A percentile compares a stretch with the other conserved stretches of the same genome.
phyloP scores from a whole-genome alignment of 2,113 vertebrate genomes.

The Pygoscelis antarcticus region DNA sequence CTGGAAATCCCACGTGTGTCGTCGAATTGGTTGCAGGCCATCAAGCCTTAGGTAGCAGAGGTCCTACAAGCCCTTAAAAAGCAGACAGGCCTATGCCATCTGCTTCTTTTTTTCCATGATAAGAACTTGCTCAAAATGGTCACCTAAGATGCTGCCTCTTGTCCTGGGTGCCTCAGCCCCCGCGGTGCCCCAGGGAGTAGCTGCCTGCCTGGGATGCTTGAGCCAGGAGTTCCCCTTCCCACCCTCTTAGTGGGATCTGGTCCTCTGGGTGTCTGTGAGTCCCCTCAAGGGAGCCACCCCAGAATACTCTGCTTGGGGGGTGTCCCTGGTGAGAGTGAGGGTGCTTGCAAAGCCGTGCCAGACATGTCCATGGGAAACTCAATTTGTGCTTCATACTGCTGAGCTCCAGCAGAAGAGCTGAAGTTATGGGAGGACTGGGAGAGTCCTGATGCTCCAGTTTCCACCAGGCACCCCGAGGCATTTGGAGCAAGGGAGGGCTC shows the following conservation, averaged over 20 bases:
- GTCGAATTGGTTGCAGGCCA: neutral
- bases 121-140: neutral
- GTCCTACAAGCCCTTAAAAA: neutral
- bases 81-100: neutral
- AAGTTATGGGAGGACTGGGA: neutral
- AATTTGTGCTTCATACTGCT: neutral
- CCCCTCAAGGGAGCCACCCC: neutral
- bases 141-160: neutral
- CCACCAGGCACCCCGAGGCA: neutral
- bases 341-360: neutral
- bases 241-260: neutral
- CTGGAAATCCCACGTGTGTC: neutral
- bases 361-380: rapidly evolving
- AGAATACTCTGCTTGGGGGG: neutral
- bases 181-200: neutral
- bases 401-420: neutral
- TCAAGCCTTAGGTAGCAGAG: neutral
- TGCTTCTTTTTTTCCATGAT: neutral
- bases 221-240: neutral
- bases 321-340: neutral
- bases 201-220: neutral
- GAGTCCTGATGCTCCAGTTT: neutral
- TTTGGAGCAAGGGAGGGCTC: neutral
- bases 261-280: neutral
- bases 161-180: neutral